Evolutionary conservation across 2,113 vertebrate genomes (phyloP).

Genomic region (Melospiza georgiana): DNA sequence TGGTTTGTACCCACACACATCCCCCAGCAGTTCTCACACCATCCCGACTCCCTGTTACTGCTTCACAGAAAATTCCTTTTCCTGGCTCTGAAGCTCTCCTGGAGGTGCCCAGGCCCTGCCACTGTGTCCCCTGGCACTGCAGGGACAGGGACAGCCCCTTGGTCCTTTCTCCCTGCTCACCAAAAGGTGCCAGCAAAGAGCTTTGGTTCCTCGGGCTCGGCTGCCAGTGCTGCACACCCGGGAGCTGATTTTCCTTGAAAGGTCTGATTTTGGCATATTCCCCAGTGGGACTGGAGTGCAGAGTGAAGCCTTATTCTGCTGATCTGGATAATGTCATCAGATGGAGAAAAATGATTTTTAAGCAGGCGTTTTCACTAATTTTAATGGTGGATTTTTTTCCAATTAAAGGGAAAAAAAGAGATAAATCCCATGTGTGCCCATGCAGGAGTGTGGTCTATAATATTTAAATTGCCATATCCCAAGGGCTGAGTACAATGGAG

Average conservation of each 20-base stretch:
- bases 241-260: background rate
- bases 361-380: background rate
- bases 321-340: background rate
- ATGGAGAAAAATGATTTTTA: background rate
- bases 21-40: background rate
- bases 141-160: background rate
- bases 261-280: constrained; percentile 13
- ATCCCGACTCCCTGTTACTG: rapidly evolving
- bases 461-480: background rate
- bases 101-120: background rate
- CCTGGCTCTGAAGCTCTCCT: rapidly evolving
- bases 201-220: constrained; percentile 7
- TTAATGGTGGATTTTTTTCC: background rate
- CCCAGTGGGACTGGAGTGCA: background rate
- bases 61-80: background rate
- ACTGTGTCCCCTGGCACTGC: background rate
- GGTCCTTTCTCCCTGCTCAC: constrained; percentile 31
- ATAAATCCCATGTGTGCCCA: background rate
- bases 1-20: background rate
- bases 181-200: constrained; percentile 68
- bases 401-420: background rate
- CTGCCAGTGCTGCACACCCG: background rate
- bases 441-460: background rate
- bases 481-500: background rate
- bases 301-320: background rate